Percentiles rank a stretch among this genome's conserved stretches.
These are phyloP conservation scores for Corythaeola cristata DNA, from an alignment of 2,113 vertebrate species.

Conservation along the genomic window DNA sequence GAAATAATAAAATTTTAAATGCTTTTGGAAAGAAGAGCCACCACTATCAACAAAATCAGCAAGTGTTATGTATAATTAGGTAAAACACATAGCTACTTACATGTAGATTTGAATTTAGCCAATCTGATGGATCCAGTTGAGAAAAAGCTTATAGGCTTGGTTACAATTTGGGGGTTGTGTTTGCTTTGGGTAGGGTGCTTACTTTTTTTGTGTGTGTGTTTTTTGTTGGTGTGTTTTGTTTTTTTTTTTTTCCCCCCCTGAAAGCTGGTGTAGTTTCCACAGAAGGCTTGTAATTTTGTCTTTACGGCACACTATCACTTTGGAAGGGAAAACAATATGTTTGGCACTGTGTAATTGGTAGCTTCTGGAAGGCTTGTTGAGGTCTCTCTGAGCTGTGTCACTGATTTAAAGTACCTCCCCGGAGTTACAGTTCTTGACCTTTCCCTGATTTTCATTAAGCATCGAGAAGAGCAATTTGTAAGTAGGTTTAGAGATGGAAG, in stretches of 20 bases:
- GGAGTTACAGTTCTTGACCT: not conserved
- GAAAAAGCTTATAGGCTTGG: not conserved
- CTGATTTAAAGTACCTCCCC: not conserved
- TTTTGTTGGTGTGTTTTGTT: no score
- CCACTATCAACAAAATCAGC: not conserved
- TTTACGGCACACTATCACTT: not conserved
- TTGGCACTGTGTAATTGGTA: not conserved
- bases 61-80: not conserved
- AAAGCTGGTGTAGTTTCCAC: not conserved
- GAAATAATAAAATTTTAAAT: not conserved
- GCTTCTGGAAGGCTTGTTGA: not conserved
- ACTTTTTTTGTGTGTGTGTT: no score
- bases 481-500: not conserved
- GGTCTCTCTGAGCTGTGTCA: not conserved
- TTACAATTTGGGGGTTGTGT: not conserved
- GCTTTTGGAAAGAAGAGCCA: not conserved
- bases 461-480: not conserved
- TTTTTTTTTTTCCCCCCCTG: no score
- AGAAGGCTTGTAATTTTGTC: not conserved
- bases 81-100: not conserved
- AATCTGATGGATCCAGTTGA: not conserved
- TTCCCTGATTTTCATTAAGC: not conserved
- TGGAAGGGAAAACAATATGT: not conserved
- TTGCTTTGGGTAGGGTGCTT: no score
- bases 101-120: no score